phyloP scores from a whole-genome alignment of 2,113 vertebrate genomes.

The Puma concolor region DNA sequence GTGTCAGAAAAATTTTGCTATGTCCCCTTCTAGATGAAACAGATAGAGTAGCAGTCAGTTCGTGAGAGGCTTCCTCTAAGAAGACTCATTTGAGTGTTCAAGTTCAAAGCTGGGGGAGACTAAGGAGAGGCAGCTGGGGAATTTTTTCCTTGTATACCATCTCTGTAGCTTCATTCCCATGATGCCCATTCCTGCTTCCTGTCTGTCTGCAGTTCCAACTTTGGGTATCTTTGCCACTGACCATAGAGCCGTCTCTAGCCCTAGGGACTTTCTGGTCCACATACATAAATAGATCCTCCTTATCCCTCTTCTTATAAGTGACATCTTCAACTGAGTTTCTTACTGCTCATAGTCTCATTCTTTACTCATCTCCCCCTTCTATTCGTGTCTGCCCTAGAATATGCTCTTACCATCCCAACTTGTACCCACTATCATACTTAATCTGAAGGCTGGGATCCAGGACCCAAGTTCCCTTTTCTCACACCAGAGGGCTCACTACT shows the following conservation, averaged over 20 bases:
- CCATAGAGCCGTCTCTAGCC: background rate
- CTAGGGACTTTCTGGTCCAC: background rate
- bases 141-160: background rate
- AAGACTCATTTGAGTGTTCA: background rate
- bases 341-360: background rate
- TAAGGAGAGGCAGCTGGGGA: too few species aligned
- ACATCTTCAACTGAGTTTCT: background rate
- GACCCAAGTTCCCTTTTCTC: background rate
- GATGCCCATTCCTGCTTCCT: accelerated
- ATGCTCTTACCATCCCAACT: background rate
- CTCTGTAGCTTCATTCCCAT: background rate
- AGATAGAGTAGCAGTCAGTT: background rate
- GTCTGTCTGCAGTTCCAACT: background rate
- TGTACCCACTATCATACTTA: background rate
- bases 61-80: background rate
- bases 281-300: accelerated
- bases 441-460: background rate
- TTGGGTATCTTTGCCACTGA: background rate
- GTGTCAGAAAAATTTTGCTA: background rate
- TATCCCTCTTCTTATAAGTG: background rate
- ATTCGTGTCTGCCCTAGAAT: background rate
- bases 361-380: background rate
- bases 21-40: background rate
- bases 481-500: background rate
- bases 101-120: background rate